Evolutionary conservation across 2,797 vertebrate genomes (phyloP).

Genomic region (Dryobates pubescens): DNA sequence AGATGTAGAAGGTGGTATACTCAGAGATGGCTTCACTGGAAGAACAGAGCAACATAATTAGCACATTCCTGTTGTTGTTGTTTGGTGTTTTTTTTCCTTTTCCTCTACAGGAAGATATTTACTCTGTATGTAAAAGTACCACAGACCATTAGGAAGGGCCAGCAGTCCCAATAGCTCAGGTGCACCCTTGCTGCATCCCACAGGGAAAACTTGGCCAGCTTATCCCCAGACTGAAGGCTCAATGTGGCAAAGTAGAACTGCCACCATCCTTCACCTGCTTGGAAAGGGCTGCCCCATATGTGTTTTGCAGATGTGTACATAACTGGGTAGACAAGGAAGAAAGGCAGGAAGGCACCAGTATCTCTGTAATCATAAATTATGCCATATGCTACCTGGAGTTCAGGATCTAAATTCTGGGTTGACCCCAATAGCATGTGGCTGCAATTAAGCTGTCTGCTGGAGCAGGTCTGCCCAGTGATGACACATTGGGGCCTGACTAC

Average conservation of each 20-base stretch:
- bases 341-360: not conserved
- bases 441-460: not conserved
- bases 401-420: not conserved
- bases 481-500: not conserved
- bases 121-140: not conserved
- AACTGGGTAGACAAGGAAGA: not conserved
- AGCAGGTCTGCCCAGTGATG: not conserved
- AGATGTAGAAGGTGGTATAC: not conserved
- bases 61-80: not conserved
- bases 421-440: not conserved
- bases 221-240: not conserved
- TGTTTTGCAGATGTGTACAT: not conserved
- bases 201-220: not conserved
- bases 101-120: not conserved
- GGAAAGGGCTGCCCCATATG: fast-evolving
- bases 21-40: not conserved
- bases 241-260: not conserved
- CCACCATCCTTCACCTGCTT: fast-evolving
- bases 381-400: not conserved
- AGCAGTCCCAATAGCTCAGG: not conserved
- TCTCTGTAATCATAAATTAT: not conserved
- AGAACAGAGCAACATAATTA: not conserved
- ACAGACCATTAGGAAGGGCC: not conserved
- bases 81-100: not conserved
- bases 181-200: not conserved